Conservation (phyloP, 2,888 invertebrate species). For the Rhogogaster chlorosoma region DNA sequence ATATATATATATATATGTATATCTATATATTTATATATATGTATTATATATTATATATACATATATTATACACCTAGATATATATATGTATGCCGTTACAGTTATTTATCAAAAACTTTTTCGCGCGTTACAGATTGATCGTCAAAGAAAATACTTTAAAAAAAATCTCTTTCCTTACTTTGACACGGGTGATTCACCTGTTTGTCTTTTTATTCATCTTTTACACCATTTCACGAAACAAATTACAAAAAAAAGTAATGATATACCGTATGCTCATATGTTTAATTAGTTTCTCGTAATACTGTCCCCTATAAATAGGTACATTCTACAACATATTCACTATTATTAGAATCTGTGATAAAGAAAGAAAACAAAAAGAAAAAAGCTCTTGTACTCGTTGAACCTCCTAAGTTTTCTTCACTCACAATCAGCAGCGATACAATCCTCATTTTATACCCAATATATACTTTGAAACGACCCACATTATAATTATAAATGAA, state of each 20-base stretch:
- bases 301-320: not conserved
- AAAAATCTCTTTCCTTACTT: not conserved
- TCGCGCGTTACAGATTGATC: not conserved
- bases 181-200: not conserved
- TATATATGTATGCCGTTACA: not conserved
- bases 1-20: not conserved
- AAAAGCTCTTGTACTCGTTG: not conserved
- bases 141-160: not conserved
- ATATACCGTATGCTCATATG: not conserved
- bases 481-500: not conserved
- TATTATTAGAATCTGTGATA: not conserved
- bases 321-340: not conserved
- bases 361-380: not conserved
- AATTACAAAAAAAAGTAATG: not conserved
- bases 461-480: not conserved
- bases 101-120: not conserved
- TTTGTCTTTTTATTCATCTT: not conserved
- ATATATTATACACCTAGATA: not conserved
- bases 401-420: not conserved
- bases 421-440: slow-evolving; percentile 2
- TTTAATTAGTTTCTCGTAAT: not conserved
- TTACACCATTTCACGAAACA: not conserved
- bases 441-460: not conserved
- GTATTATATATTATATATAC: too few relatives aligned
- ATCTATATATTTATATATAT: too few relatives aligned